Base-by-base conservation (phyloP, 1,140 invertebrate genomes). In the Drosophila pachea region DNA sequence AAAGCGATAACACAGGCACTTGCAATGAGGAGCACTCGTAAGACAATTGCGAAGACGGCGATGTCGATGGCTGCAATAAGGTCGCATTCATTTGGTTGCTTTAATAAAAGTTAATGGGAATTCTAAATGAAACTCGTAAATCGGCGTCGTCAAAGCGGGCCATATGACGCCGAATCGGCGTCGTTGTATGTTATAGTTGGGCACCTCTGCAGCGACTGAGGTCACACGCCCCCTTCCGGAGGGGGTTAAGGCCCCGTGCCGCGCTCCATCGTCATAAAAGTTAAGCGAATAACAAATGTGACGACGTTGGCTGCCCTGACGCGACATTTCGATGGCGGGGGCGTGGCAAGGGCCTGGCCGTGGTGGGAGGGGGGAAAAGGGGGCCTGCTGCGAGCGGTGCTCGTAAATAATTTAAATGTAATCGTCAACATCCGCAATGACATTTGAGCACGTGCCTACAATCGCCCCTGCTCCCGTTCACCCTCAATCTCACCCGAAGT, bases 341-440 rank as follows among this genome's bases (percentile, higher is more conserved):
- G 14, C 8, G 54, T 9, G 16, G n/a, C 8, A 29, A 56, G 35
- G 11, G 31, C 7, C 6, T 12, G 12, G 40, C 3, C n/a, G 4
- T 2, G 40, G 2, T 2, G 3, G 5, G 40, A 12, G 12, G 36
- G 11, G 40, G 12, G 43, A 60, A 14, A 31, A 5, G 9, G 29
- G 32, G n/a, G 8, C 22, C 3, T 29, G 33, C 31, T 22, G 43
- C 33, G 9, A 43, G 54, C 56, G 55, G 5, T 52, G 70, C 74
- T 82, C 74, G 78, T 82, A 77, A 82, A 82, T 82, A 82, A 77
- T 82, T 82, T 82, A 82, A 82, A 82, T 82, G 78, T 82, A 82
- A 82, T 82, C 78, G 78, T 77, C 74, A 82, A 73, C 78, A 77
- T 82, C 74, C 78, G 78, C 74, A 77, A 71, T 77, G 78, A 77